Percentiles rank a stretch among this genome's conserved stretches.
phyloP scores from a whole-genome alignment of 2,888 invertebrate genomes.

The Morinoia aosen region DNA sequence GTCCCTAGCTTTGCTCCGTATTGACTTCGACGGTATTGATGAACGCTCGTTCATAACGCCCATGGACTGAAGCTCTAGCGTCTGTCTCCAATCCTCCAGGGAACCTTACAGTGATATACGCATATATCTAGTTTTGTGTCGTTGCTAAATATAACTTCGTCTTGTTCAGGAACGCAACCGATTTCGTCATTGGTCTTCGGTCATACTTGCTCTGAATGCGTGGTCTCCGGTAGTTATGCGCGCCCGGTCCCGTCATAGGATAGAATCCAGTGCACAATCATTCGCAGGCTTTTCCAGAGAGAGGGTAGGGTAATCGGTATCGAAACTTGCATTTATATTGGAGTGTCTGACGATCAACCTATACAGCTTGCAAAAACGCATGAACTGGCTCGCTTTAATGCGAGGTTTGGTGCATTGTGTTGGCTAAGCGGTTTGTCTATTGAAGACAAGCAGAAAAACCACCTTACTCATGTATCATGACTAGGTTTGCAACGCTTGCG shows the following conservation, averaged over 20 bases:
- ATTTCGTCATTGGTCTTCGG: not conserved
- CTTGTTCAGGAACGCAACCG: not conserved
- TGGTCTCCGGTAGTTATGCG: not conserved
- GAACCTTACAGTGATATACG: not conserved
- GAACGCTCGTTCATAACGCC: not conserved
- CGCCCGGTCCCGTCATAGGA: not conserved
- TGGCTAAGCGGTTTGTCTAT: not conserved
- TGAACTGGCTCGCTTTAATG: not conserved
- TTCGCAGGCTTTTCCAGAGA: not conserved
- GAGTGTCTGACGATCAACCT: not conserved
- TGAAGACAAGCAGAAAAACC: not conserved
- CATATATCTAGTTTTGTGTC: not conserved
- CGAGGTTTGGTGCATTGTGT: not conserved
- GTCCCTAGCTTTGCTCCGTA: not conserved
- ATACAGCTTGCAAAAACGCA: not conserved
- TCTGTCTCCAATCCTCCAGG: not conserved
- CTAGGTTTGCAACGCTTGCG: too few relatives aligned
- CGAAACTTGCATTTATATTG: not conserved
- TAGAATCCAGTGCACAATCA: not conserved
- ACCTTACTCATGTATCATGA: not conserved
- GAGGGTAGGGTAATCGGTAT: not conserved
- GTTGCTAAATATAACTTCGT: not conserved
- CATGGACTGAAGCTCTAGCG: not conserved
- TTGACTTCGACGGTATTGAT: not conserved
- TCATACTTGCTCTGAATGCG: not conserved